phyloP scores from a whole-genome alignment of 2,797 vertebrate species.

The Cichlasoma orientale region DNA sequence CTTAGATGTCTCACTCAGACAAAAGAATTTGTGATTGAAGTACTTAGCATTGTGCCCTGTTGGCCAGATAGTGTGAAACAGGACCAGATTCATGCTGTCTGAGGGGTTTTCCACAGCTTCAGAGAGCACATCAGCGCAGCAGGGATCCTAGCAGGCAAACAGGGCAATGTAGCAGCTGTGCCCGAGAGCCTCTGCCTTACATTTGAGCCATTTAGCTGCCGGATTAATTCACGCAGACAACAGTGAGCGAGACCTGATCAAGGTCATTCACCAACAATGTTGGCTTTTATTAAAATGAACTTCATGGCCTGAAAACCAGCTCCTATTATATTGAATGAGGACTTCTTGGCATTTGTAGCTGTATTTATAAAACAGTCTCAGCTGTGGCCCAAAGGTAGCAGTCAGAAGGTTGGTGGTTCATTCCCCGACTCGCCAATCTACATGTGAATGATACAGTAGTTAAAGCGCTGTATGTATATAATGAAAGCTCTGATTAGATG shows the following conservation, averaged over 20 bases:
- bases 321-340: background rate
- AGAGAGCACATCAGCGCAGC: slow-evolving; percentile 24
- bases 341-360: background rate
- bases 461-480: too few species aligned
- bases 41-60: background rate
- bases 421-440: background rate
- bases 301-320: background rate
- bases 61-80: slow-evolving; percentile 10
- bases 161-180: background rate
- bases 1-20: background rate
- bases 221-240: background rate
- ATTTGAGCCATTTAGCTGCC: slow-evolving; percentile 18
- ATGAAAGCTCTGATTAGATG: background rate
- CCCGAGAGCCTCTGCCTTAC: slow-evolving; percentile 13
- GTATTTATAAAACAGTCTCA: background rate
- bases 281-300: background rate
- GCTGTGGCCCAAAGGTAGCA: background rate
- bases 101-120: slow-evolving; percentile 17
- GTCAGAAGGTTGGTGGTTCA: background rate
- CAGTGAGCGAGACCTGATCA: background rate
- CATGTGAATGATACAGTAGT: background rate
- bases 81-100: background rate
- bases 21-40: background rate
- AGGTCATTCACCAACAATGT: background rate
- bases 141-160: slow-evolving; percentile 18